Conservation (phyloP, 2,797 vertebrate genomes). For the Decapterus maruadsi region DNA sequence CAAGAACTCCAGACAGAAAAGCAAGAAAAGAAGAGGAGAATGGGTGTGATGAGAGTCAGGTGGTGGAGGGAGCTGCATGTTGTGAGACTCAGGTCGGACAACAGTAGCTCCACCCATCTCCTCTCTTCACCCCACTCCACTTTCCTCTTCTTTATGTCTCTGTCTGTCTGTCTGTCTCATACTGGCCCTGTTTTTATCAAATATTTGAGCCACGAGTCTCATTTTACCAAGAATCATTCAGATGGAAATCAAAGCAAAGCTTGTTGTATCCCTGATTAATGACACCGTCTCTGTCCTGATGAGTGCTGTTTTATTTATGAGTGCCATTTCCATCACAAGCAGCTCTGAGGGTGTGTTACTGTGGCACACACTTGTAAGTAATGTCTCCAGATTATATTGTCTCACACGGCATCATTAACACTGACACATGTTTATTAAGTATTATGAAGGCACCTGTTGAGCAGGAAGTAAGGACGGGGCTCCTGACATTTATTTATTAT, state of each 20-base stretch:
- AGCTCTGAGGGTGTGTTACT: conserved; percentile 15
- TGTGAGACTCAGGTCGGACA: too few relatives aligned
- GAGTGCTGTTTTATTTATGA: conserved; percentile 61
- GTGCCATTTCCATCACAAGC: conserved; percentile 26
- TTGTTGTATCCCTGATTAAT: conserved; percentile 32
- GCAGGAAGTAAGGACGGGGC: not conserved
- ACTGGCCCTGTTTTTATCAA: not conserved
- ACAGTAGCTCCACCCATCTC: too few relatives aligned
- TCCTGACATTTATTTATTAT: conserved; percentile 53
- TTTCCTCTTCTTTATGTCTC: too few relatives aligned
- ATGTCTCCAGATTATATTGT: conserved; percentile 46
- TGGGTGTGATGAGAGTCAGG: too few relatives aligned
- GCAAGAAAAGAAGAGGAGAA: too few relatives aligned
- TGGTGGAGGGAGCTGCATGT: too few relatives aligned
- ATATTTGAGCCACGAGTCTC: not conserved
- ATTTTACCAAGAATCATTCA: conserved; percentile 24
- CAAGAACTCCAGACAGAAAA: too few relatives aligned
- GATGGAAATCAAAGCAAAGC: conserved; percentile 36
- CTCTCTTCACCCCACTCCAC: too few relatives aligned
- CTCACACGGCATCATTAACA: conserved; percentile 53
- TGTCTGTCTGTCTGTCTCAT: too few relatives aligned
- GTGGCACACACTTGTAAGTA: conserved; percentile 28
- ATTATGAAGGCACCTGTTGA: conserved; percentile 50
- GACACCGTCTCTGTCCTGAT: conserved; percentile 41
- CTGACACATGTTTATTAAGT: conserved; percentile 62